These are phyloP conservation scores for Epistrophe grossulariae DNA, from an alignment of 2,888 invertebrate species.

Conservation along the genomic window DNA sequence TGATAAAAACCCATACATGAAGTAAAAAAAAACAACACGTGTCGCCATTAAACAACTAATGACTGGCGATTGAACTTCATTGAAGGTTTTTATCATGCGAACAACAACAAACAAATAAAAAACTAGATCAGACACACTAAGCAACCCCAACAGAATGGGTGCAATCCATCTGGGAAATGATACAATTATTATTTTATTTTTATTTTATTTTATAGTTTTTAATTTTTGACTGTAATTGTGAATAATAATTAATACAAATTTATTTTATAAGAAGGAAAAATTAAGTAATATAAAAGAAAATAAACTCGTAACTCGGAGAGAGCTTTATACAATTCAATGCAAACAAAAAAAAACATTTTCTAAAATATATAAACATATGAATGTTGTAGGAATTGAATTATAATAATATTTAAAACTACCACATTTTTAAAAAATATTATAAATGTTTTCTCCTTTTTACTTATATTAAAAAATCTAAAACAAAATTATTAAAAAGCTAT, in stretches of 20 bases:
- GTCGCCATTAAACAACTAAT: slow-evolving; percentile 2
- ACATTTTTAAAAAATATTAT: slow-evolving; percentile 25
- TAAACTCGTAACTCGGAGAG: slow-evolving; percentile 60
- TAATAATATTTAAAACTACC: slow-evolving; percentile 51
- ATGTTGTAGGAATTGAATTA: slow-evolving; percentile 66
- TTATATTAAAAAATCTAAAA: slow-evolving; percentile 21
- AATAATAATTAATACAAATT: slow-evolving; percentile 68
- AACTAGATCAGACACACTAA: slow-evolving; percentile 22
- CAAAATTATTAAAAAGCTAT: slow-evolving; percentile 55
- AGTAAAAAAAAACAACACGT: slow-evolving; percentile 60
- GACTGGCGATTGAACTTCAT: slow-evolving; percentile 51
- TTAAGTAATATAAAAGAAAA: slow-evolving; percentile 36
- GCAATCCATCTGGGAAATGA: slow-evolving; percentile 69
- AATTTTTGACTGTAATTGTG: slow-evolving; percentile 71
- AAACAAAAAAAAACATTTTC: slow-evolving; percentile 29
- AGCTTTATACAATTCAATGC: slow-evolving; percentile 73
- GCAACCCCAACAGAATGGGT: slow-evolving; percentile 50
- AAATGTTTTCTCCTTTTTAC: slow-evolving; percentile 58
- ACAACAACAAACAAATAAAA: slow-evolving; percentile 33
- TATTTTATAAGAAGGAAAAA: slow-evolving; percentile 64
- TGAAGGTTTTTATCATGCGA: slow-evolving; percentile 70
- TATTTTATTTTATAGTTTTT: slow-evolving; percentile 41
- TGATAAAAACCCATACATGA: slow-evolving; percentile 79
- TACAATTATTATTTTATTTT: slow-evolving; percentile 26
- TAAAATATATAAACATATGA: slow-evolving; percentile 45